Conservation (phyloP, 2,113 vertebrate genomes). For the Mystacornis crossleyi region DNA sequence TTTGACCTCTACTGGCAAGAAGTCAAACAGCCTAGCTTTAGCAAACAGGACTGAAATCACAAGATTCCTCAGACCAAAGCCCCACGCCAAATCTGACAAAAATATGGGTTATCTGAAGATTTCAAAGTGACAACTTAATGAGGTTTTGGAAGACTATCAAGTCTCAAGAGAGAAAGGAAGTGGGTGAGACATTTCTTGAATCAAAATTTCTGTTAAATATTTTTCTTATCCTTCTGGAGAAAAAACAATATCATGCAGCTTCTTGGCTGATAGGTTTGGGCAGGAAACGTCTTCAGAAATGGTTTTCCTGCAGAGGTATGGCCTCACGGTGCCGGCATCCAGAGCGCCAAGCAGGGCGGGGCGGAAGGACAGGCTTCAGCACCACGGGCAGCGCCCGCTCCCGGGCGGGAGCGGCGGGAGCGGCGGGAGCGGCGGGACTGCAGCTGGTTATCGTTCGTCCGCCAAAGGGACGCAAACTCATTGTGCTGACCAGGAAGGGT, state of each 20-base stretch:
- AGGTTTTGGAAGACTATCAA: neutral
- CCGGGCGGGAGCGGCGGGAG: accelerated
- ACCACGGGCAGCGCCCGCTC: neutral
- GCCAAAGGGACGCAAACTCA: accelerated
- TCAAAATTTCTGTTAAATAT: neutral
- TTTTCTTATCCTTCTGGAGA: neutral
- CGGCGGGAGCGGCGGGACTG: accelerated
- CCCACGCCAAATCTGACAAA: neutral
- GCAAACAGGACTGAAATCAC: neutral
- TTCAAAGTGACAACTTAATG: neutral
- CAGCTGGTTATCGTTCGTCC: accelerated
- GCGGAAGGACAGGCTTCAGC: accelerated
- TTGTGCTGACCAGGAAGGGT: neutral
- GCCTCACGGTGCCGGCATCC: accelerated
- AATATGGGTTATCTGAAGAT: neutral
- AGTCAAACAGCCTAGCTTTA: neutral
- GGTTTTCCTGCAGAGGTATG: neutral
- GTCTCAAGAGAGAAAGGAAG: neutral
- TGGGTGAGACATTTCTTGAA: neutral
- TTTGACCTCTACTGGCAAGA: neutral
- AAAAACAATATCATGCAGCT: neutral
- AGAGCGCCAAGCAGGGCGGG: accelerated
- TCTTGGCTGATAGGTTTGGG: neutral
- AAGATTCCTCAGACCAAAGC: neutral
- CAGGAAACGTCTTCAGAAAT: neutral